These are phyloP conservation scores for Capreolus pygargus DNA, from an alignment of 2,113 vertebrate species.

Conservation along the genomic window DNA sequence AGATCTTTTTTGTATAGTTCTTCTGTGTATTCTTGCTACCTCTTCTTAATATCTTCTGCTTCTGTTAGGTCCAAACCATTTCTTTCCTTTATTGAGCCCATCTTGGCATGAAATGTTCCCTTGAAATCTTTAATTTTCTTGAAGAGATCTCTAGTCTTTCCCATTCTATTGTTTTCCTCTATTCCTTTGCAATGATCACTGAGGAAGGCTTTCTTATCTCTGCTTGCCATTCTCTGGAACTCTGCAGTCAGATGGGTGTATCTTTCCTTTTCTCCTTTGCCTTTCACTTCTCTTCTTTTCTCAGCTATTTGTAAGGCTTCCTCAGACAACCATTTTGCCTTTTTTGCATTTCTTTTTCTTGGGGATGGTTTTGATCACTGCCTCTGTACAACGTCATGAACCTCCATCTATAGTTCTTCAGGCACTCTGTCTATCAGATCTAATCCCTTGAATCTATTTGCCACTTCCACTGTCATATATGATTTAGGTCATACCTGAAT, in stretches of 20 bases:
- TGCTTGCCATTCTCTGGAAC: background rate
- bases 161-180: background rate
- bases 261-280: background rate
- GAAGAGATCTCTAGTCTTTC: background rate
- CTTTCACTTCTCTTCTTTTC: background rate
- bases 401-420: background rate
- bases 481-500: background rate
- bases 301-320: background rate
- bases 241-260: background rate
- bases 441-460: background rate
- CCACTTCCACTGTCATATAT: background rate
- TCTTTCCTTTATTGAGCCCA: background rate
- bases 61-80: background rate
- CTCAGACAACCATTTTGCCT: background rate
- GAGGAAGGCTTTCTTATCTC: background rate
- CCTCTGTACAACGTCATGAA: background rate
- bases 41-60: background rate
- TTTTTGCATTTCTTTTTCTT: background rate
- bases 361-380: background rate
- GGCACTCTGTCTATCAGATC: background rate
- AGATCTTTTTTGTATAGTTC: background rate
- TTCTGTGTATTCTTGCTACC: background rate
- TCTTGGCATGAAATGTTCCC: background rate
- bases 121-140: background rate
- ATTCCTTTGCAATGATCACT: background rate